Evolutionary conservation across 2,113 vertebrate species (phyloP).

Genomic region (Atlantisia rogersi): DNA sequence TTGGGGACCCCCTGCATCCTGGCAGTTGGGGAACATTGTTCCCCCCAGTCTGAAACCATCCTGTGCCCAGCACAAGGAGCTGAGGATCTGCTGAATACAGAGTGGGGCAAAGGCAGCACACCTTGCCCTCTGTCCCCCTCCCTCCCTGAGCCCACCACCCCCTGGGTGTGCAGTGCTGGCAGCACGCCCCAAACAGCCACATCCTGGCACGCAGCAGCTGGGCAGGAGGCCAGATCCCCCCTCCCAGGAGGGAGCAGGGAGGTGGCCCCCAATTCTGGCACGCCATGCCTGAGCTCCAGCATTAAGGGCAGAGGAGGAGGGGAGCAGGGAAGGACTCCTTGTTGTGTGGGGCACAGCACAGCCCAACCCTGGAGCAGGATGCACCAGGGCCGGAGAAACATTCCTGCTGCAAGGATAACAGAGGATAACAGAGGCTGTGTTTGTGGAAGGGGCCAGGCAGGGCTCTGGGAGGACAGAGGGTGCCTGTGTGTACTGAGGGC

Average conservation of each 20-base stretch:
- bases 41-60: rapidly evolving
- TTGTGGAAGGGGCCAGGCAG: not conserved
- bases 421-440: not conserved
- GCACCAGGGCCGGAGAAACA: not conserved
- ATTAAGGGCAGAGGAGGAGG: not conserved
- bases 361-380: not conserved
- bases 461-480: conserved; percentile 1
- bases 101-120: rapidly evolving
- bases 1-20: too few relatives aligned
- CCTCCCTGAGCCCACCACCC: not conserved
- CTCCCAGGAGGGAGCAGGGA: not conserved
- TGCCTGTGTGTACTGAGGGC: not conserved
- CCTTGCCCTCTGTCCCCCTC: not conserved
- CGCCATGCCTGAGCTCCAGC: rapidly evolving
- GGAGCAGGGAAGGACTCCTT: not conserved
- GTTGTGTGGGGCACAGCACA: rapidly evolving
- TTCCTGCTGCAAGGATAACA: conserved; percentile 25
- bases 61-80: not conserved
- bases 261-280: not conserved
- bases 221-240: not conserved
- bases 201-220: not conserved
- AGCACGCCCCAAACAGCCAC: rapidly evolving
- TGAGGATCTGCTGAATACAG: not conserved
- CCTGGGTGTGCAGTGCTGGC: rapidly evolving
- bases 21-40: not conserved